Evolutionary conservation across 2,797 vertebrate genomes (phyloP), one percentile per base, ranked within the genome.

Genomic region (Intellagama lesueurii): DNA sequence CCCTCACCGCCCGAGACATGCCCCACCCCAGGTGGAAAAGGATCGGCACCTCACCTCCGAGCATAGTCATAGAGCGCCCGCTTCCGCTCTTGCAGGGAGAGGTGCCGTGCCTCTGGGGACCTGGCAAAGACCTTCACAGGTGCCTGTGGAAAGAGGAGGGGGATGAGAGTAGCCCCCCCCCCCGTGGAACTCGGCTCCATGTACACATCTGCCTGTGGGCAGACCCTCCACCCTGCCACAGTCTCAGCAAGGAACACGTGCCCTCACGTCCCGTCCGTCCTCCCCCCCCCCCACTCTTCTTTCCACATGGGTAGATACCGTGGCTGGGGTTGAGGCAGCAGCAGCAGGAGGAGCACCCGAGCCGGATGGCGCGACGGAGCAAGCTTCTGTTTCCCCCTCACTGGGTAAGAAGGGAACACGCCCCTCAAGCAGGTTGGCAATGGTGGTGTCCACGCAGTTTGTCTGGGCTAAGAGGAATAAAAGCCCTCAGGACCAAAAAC

Each of bases 61-160:
- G 99, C 99, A 5, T 98, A 98, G 91, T 98, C 98, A 22, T 99
- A 99, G 91, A 99, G 95, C 0, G 97, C 98, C 83, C 98, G 97
- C 96, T 99, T 99, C 92, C 98, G 98, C 88, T 99, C 98, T 94
- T 99, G 98, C 87, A 99, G 96, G 92, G 99, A 99, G 97, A 99
- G 95, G 90, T 99, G 99, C 95, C 98, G 97, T 95, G 98, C 98
- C 94, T 93, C 93, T 0, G 99, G 97, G 88, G 98, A 98, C 96
- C 96, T 98, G 80, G 98, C 98, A 96, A 99, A 99, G 3, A 96
- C 95, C 96, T 98, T 98, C 92, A 96, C 96, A 96, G 97, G 96
- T 64, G 97, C 96, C 98, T 99, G 95, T 49, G 49, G 7, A 44
- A 49, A 60, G 14, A 35, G 30, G 91, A 94, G 91, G 89, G 95